Evolutionary conservation across 2,888 invertebrate species (phyloP).

Genomic region (Seladonia tumulorum): DNA sequence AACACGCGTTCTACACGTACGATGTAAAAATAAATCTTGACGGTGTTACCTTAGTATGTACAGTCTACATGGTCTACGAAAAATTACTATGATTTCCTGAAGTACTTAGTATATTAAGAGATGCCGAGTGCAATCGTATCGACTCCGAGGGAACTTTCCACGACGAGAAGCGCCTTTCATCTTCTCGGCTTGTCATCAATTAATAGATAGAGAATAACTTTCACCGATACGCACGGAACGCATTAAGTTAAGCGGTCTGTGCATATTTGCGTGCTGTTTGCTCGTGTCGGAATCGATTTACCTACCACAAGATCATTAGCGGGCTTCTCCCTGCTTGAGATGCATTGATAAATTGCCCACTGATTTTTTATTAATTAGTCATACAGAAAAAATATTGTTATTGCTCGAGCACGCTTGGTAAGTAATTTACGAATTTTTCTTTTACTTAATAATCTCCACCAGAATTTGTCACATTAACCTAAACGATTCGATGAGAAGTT

Average conservation of each 20-base stretch:
- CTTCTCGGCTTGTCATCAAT: neutral
- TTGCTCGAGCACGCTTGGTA: neutral
- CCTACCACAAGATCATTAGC: neutral
- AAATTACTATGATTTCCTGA: neutral
- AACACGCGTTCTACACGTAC: neutral
- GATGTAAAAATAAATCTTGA: neutral
- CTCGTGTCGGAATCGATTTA: neutral
- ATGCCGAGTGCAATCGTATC: neutral
- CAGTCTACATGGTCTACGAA: neutral
- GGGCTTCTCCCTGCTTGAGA: too few relatives aligned
- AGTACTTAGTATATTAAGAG: neutral
- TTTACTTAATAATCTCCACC: too few relatives aligned
- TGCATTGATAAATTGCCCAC: too few relatives aligned
- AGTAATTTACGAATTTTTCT: neutral
- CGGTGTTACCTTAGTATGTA: neutral
- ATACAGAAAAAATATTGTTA: neutral
- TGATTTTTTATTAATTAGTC: neutral
- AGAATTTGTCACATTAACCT: too few relatives aligned
- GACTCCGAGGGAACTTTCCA: slow-evolving; percentile 25
- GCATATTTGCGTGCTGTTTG: neutral
- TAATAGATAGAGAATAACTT: slow-evolving; percentile 32
- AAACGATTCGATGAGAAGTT: too few relatives aligned
- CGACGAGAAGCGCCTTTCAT: neutral
- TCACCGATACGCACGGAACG: slow-evolving; percentile 25
- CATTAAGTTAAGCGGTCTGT: slow-evolving; percentile 19